Base-by-base conservation (phyloP, 2,888 invertebrate species). In the Mycalesis mineus region DNA sequence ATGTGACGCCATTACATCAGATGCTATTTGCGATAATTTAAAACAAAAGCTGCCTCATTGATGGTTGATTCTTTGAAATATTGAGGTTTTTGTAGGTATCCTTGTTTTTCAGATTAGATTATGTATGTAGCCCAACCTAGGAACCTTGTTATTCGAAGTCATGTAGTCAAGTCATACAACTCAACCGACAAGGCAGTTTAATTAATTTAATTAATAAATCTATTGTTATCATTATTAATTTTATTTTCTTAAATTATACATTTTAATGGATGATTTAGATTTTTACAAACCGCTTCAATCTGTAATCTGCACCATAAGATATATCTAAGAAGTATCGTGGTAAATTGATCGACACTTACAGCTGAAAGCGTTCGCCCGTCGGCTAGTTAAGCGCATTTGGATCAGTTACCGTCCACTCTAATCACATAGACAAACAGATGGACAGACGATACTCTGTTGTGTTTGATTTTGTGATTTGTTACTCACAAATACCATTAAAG, bases 321-420 rank as follows among this genome's bases (percentile, higher is more conserved):
- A 42, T 15, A 41, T 60, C 61, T 47, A 17, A 57, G 42, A 53
- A 56, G 52, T 48, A 57, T 60, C 41, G 51, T 31, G 49, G 62
- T 60, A 68, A 68, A 69, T 69, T 69, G 62, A 68, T 65, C 63
- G 68, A 67, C 64, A 65, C 52, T 49, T 48, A 40, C 55, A 50
- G 49, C 60, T 69, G 61, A 66, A 67, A 68, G 70, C 69, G 39
- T 68, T 69, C 60, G 42, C 65, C 59, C 65, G 66, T 70, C 60
- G 65, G 62, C 65, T 68, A 69, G 65, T 66, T 68, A 65, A 62
- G 51, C 55, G 52, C 45, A 61, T 65, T 62, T 58, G 53, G 62
- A 60, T 60, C 54, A 57, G 41, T 61, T 42, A 48, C 57, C 51
- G 50, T 44, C 54, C 47, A 50, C 15, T 44, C 33, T 47, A 41